A percentile compares a stretch with the other conserved stretches of the same genome.
phyloP scores from a whole-genome alignment of 2,888 invertebrate genomes.

The Synanthedon andrenaeformis region DNA sequence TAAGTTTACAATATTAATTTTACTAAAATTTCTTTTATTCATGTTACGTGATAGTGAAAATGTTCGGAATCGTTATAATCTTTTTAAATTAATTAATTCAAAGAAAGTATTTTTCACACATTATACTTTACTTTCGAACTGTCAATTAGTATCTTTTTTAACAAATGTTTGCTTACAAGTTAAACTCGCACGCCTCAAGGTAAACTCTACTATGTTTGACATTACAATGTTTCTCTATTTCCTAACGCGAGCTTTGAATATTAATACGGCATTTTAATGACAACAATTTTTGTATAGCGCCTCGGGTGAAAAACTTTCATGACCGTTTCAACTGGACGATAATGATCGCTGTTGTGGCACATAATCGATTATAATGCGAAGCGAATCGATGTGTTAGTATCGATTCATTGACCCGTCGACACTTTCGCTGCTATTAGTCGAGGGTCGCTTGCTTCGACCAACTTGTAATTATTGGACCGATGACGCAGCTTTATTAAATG shows the following conservation, averaged over 20 bases:
- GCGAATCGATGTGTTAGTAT: constrained; percentile 30
- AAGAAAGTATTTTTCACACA: no score
- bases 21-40: no score
- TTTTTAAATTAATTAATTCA: no score
- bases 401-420: constrained; percentile 17
- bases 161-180: no score
- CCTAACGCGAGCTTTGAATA: background rate
- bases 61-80: no score
- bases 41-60: no score
- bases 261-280: background rate
- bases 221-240: background rate
- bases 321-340: constrained; percentile 13
- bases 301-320: constrained; percentile 14
- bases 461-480: background rate
- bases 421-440: constrained; percentile 25
- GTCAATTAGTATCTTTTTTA: no score
- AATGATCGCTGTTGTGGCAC: constrained; percentile 18
- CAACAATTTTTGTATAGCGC: constrained; percentile 6
- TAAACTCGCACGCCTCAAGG: background rate
- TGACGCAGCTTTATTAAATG: background rate
- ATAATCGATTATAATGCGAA: constrained; percentile 29
- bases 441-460: background rate
- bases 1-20: no score
- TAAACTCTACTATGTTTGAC: background rate
- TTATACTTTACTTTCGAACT: no score